Evolutionary conservation across 2,888 invertebrate species (phyloP), one percentile per base, ranked within the genome.

Genomic region (Apamea crenata): DNA sequence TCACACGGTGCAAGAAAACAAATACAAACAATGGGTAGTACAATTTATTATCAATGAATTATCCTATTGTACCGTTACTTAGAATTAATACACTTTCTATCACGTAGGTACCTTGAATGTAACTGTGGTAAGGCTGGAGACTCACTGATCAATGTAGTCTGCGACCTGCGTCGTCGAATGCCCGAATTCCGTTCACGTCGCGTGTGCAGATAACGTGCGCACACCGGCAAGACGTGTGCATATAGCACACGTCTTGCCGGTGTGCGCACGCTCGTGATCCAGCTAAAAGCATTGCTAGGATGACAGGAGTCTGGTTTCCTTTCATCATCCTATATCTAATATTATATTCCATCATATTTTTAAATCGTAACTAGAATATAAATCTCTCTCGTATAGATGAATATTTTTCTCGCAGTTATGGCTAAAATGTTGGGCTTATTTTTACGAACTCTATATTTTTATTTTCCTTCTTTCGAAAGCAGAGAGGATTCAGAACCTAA

Each of bases 31-130:
- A 78, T 65, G 29, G 29, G 14, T 50, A 47, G 12, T 67, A 76
- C 18, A 66, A 74, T n/a, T n/a, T n/a, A n/a, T 72, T 47, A 40
- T 40, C 40, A 40, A 40, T 40, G 40, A 78, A 79, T 83, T 66
- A 66, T 53, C 47, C 65, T 78, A 74, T 12, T 44, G 44, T 69
- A 84, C 61, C 71, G 84, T 82, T 78, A 82, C 63, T 65, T 0
- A 21, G 56, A 77, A 47, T 47, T 47, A 84, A 72, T 78, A 32
- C 44, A 84, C 73, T 82, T 82, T 80, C 70, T 74, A 74, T n/a
- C 75, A 84, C 80, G 83, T n/a, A n/a, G n/a, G n/a, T 86, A 86
- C 84, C 74, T 81, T 84, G 63, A 73, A 36, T 74, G 32, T 29
- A 56, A 67, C 56, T 79, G 75, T 67, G 56, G 76, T 83, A 77